phyloP scores from a whole-genome alignment of 2,113 vertebrate species.

The Gavialis gangeticus region DNA sequence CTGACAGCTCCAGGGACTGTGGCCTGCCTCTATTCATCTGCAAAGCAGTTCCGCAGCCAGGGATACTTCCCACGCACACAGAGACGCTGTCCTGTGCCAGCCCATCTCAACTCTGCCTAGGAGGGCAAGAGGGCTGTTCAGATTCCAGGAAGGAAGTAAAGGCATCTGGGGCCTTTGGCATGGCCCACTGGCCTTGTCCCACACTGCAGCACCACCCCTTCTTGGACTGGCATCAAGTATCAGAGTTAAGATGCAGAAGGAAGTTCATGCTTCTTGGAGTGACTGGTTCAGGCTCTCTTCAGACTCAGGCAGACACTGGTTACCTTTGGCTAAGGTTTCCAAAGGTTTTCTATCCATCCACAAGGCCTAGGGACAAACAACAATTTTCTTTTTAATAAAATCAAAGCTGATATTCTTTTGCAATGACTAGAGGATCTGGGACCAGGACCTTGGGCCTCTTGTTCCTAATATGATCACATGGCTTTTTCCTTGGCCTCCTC shows the following conservation, averaged over 20 bases:
- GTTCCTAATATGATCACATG: too few species aligned
- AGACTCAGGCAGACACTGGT: not conserved
- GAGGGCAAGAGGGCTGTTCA: rapidly evolving
- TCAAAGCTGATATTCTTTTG: not conserved
- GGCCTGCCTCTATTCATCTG: not conserved
- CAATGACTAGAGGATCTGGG: not conserved
- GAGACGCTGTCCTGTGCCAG: not conserved
- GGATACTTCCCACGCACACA: rapidly evolving
- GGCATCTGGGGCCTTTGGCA: rapidly evolving
- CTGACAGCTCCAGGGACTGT: rapidly evolving
- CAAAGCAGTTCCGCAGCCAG: not conserved
- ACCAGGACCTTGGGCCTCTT: not conserved
- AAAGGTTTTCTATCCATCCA: not conserved
- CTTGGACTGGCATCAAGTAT: rapidly evolving
- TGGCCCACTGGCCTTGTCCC: rapidly evolving
- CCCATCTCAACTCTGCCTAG: not conserved
- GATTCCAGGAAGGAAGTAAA: not conserved
- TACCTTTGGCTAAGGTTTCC: rapidly evolving
- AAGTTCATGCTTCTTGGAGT: rapidly evolving
- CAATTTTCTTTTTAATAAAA: not conserved
- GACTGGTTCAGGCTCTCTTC: not conserved
- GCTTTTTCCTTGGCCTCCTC: too few species aligned
- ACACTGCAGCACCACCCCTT: not conserved
- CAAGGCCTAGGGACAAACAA: not conserved
- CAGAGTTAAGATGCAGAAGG: not conserved